These are phyloP conservation scores for Leptobrachium leishanense DNA, from an alignment of 2,113 vertebrate genomes.

Conservation along the genomic window DNA sequence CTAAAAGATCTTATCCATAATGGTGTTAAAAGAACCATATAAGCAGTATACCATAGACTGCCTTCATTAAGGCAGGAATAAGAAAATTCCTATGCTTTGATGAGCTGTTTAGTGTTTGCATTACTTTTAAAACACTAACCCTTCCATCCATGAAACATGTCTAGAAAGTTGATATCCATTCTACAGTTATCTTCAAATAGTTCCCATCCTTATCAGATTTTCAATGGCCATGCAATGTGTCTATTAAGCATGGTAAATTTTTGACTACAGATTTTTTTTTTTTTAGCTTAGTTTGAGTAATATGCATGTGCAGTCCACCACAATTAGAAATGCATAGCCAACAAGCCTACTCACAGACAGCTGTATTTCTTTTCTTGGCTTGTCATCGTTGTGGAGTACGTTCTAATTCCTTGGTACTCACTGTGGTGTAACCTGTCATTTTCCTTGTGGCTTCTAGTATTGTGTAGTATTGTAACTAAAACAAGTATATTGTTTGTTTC, in stretches of 20 bases:
- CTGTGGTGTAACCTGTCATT: neutral
- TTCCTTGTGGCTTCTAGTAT: neutral
- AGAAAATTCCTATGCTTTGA: too few species aligned
- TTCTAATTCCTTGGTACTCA: neutral
- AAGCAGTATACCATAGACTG: too few species aligned
- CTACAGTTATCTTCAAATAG: neutral
- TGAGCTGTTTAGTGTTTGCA: too few species aligned
- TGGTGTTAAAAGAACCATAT: too few species aligned
- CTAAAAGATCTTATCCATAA: too few species aligned
- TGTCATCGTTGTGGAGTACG: neutral
- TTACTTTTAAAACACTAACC: too few species aligned
- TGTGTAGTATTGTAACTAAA: neutral
- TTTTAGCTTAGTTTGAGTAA: neutral
- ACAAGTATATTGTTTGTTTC: too few species aligned
- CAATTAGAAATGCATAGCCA: neutral
- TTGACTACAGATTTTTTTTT: neutral
- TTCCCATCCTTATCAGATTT: neutral
- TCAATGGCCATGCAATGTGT: neutral
- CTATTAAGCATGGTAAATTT: neutral
- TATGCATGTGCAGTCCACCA: neutral
- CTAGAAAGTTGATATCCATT: too few species aligned
- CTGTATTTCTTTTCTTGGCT: neutral
- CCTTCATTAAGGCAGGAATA: too few species aligned
- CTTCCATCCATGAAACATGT: too few species aligned
- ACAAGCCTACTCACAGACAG: conserved; percentile 2